A percentile compares a stretch with the other conserved stretches of the same genome.
phyloP scores from a whole-genome alignment of 1,140 invertebrate genomes.

The Platyscapa corneri region DNA sequence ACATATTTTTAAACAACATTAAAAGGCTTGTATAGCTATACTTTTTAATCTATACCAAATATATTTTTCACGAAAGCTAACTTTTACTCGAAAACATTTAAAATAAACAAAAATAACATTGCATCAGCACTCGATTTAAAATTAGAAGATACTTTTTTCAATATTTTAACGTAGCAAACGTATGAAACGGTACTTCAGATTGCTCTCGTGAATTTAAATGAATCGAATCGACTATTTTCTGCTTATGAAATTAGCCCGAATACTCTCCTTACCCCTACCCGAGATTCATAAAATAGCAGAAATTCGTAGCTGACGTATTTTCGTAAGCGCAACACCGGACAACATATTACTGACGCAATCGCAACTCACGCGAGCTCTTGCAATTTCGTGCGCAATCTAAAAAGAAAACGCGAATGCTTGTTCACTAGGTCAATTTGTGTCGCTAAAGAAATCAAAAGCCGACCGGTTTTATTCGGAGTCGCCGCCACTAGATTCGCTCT shows the following conservation, averaged over 20 bases:
- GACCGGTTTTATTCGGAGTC: slow-evolving; percentile 49
- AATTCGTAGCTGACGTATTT: slow-evolving; percentile 28
- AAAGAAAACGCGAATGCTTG: slow-evolving; percentile 15
- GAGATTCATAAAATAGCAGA: not conserved
- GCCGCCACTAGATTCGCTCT: not conserved
- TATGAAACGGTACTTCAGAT: no score
- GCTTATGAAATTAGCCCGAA: slow-evolving; percentile 11
- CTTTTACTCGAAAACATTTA: no score
- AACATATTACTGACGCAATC: slow-evolving; percentile 37
- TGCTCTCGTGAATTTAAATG: no score
- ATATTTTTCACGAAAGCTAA: no score
- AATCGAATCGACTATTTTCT: not conserved
- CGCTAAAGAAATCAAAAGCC: slow-evolving; percentile 45
- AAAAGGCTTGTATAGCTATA: no score
- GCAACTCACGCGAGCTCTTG: slow-evolving; percentile 8
- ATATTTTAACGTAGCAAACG: no score
- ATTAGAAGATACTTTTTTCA: no score
- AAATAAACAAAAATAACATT: no score
- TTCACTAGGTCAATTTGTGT: slow-evolving; percentile 52
- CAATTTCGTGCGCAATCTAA: slow-evolving; percentile 2
- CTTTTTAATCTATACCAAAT: no score
- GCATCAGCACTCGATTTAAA: no score
- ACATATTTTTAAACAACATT: no score
- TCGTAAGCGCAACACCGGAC: slow-evolving; percentile 17
- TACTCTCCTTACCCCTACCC: not conserved